Evolutionary conservation across 2,113 vertebrate genomes (phyloP).

Genomic region (Strix uralensis): DNA sequence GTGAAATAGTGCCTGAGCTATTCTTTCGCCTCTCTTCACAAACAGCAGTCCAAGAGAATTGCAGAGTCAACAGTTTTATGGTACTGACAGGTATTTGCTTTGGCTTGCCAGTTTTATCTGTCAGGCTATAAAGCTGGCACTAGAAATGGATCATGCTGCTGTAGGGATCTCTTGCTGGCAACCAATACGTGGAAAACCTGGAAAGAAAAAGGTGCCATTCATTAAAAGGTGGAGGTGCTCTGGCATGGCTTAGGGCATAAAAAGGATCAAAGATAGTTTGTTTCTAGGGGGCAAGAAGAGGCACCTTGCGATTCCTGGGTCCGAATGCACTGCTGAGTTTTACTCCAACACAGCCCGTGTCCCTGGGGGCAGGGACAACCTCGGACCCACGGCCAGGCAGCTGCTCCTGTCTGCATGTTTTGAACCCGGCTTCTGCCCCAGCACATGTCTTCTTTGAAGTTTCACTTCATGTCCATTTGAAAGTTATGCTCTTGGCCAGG

Average conservation of each 20-base stretch:
- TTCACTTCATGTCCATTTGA: not conserved
- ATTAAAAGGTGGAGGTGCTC: not conserved
- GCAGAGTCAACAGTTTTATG: no score
- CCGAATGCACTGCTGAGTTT: no score
- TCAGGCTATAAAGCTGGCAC: not conserved
- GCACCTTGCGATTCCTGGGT: accelerated
- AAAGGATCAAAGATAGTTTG: not conserved
- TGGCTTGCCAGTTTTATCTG: not conserved
- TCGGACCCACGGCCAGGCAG: not conserved
- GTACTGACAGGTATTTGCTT: no score
- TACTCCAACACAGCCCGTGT: no score
- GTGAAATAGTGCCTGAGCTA: no score
- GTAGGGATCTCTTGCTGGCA: not conserved
- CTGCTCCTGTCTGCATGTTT: not conserved
- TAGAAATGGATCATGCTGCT: not conserved
- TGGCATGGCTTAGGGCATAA: not conserved
- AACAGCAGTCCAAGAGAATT: no score
- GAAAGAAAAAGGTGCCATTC: not conserved
- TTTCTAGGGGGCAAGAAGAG: not conserved
- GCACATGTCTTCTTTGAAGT: no score
- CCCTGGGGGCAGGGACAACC: no score
- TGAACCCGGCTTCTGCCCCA: not conserved
- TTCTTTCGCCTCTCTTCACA: no score
- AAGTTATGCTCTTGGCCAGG: not conserved
- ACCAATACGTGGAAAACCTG: not conserved